phyloP scores from a whole-genome alignment of 2,113 vertebrate species.

The Helogale parvula region DNA sequence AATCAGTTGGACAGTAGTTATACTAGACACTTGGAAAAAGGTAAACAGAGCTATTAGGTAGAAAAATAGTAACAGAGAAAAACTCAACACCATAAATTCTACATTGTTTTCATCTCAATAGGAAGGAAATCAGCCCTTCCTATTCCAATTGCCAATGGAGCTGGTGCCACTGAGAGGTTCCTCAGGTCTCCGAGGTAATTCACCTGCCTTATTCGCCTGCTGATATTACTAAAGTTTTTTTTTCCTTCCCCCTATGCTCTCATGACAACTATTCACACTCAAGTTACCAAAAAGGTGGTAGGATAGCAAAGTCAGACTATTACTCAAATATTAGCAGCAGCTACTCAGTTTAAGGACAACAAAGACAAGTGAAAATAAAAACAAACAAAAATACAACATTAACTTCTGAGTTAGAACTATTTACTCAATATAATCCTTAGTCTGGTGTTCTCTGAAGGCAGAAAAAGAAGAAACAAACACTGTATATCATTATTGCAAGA shows the following conservation, averaged over 20 bases:
- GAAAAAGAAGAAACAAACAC: background rate
- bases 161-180: background rate
- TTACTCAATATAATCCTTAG: background rate
- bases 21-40: background rate
- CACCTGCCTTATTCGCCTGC: background rate
- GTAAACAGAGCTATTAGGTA: background rate
- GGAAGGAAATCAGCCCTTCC: background rate
- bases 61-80: rapidly evolving
- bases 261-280: background rate
- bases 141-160: background rate
- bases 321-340: background rate
- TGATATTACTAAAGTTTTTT: background rate
- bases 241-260: background rate
- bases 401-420: background rate
- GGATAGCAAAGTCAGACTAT: background rate
- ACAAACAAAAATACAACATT: background rate
- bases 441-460: background rate
- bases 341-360: background rate
- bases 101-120: background rate
- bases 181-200: background rate
- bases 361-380: background rate
- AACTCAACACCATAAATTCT: background rate
- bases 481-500: background rate
- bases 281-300: background rate
- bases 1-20: background rate